Base-by-base conservation (phyloP, 2,797 vertebrate species). In the Linurgus olivaceus region DNA sequence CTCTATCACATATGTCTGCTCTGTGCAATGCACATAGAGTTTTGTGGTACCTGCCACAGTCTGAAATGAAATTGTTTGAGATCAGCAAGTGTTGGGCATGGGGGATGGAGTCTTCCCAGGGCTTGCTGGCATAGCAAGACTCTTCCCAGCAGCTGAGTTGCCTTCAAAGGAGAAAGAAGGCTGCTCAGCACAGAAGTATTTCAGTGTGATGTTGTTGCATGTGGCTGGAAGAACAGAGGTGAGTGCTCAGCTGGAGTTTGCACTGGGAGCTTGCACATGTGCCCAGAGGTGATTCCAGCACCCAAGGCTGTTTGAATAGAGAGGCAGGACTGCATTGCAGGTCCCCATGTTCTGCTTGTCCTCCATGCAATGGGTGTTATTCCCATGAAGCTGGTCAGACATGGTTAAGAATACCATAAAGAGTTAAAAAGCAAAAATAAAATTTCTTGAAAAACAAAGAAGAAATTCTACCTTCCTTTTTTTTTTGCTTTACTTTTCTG, bases 1-100 rank as follows among this genome's bases (percentile, higher is more conserved):
- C 37, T 58, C 40, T 62, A 5, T 47, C 83, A 33, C 9, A 31
- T 44, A 13, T 8, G 10, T 73, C 33, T 54, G 12, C 23, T 17
- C 37, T 48, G 31, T 62, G 38, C 48, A 45, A 33, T 0, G 0
- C 45, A 47, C 19, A 26, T 17, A 55, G 18, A 54, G 48, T 33
- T 38, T 72, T 47, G 14, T 58, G 50, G 47, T 26, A 44, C 17
- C 29, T 65, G 25, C 70, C 81, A 21, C 54, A 72, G 19, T 23
- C 17, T 31, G 54, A 81, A 81, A 72, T 51, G 2, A 67, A 85
- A 28, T 2, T 7, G 6, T 71, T 40, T 59, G 59, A 88, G 61
- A 45, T 23, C 52, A 90, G 28, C 20, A 85, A 75, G 13, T 6
- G 47, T 7, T 73, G 28, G 15, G 23, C 31, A 33, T 31, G 55